Conservation (phyloP, 2,113 vertebrate species). For the Aythya baeri region DNA sequence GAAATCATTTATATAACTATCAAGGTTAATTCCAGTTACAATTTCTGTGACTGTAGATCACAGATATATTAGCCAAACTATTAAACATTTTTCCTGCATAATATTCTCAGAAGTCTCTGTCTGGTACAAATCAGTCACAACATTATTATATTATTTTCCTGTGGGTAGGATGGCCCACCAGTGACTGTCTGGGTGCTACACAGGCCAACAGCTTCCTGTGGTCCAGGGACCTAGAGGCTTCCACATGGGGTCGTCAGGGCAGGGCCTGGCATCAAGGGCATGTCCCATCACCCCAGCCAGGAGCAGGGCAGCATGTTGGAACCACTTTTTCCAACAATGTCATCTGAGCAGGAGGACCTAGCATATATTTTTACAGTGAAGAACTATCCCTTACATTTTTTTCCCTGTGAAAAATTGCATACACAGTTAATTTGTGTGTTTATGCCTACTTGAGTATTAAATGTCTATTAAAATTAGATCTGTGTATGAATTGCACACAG, state of each 20-base stretch:
- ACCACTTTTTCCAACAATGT: background rate
- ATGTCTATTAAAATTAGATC: background rate
- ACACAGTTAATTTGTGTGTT: background rate
- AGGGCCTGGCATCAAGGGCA: background rate
- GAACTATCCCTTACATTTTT: background rate
- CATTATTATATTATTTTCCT: background rate
- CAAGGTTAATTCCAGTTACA: background rate
- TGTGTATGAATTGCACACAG: background rate
- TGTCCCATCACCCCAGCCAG: too few relatives aligned
- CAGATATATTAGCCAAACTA: background rate
- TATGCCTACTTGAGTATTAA: background rate
- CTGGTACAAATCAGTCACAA: background rate
- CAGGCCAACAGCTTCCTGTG: background rate
- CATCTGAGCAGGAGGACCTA: background rate
- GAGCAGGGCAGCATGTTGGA: background rate
- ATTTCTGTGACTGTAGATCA: background rate
- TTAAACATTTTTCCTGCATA: background rate
- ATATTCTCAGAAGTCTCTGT: background rate
- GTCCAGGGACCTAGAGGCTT: background rate
- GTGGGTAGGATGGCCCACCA: rapidly evolving
- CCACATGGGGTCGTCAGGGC: background rate
- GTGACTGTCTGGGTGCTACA: background rate
- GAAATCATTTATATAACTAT: background rate
- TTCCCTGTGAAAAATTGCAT: background rate
- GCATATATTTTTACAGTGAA: background rate